A percentile compares a stretch with the other conserved stretches of the same genome.
These are phyloP conservation scores for Enteromius paludinosus DNA, from an alignment of 2,797 vertebrate genomes.

Conservation along the genomic window DNA sequence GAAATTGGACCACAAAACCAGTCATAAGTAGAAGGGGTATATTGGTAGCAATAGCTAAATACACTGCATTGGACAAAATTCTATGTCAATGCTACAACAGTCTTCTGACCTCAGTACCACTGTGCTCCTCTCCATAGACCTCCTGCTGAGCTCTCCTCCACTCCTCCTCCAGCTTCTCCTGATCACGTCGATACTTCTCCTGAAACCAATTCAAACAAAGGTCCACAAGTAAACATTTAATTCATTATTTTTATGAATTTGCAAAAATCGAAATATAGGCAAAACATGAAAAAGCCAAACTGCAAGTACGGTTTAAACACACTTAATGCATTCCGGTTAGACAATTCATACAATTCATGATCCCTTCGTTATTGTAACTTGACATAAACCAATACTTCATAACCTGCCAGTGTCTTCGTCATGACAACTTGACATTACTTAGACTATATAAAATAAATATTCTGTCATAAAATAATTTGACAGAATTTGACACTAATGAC, in stretches of 20 bases:
- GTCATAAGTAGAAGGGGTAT: no score
- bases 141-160: constrained; percentile 88
- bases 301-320: background rate
- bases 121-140: constrained; percentile 75
- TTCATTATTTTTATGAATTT: background rate
- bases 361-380: no score
- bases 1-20: background rate
- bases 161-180: constrained; percentile 89
- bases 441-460: no score
- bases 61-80: no score
- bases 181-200: constrained; percentile 91
- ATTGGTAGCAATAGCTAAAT: no score
- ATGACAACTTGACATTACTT: no score
- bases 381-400: no score
- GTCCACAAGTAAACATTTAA: background rate
- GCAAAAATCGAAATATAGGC: background rate
- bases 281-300: background rate
- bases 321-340: background rate
- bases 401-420: no score
- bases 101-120: constrained; percentile 78
- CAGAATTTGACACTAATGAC: no score
- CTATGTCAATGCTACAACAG: background rate
- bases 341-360: background rate
- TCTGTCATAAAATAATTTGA: no score
- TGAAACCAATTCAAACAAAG: constrained; percentile 62